These are phyloP conservation scores for Scaptodrosophila lebanonensis DNA, from an alignment of 1,140 invertebrate species.

Conservation along the genomic window DNA sequence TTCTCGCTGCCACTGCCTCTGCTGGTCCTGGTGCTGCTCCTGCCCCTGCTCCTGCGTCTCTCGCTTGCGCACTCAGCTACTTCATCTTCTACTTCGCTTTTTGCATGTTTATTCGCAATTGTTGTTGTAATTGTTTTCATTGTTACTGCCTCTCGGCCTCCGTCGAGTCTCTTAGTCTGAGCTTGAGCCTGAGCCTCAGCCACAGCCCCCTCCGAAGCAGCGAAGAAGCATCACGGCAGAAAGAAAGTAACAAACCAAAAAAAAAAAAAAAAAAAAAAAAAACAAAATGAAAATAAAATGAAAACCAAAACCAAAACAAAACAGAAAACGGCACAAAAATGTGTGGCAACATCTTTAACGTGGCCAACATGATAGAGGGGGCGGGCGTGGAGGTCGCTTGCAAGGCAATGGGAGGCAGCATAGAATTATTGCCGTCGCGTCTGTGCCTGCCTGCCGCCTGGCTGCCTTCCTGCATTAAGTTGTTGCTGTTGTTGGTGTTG, in stretches of 20 bases:
- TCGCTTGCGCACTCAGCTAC: conserved; percentile 35
- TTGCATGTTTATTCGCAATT: conserved; percentile 75
- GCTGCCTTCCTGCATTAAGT: conserved; percentile 10
- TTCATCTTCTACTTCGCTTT: conserved; percentile 74
- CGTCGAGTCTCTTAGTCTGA: too few relatives aligned
- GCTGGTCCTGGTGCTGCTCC: conserved; percentile 11
- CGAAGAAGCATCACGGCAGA: conserved; percentile 14
- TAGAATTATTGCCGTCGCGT: conserved; percentile 62
- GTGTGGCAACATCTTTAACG: conserved; percentile 73
- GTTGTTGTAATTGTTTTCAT: conserved; percentile 75
- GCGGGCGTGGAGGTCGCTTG: too few relatives aligned
- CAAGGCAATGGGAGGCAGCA: conserved; percentile 60
- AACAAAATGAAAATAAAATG: conserved; percentile 26
- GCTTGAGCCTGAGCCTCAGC: neutral
- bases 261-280: conserved; percentile 31
- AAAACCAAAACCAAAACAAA: conserved; percentile 6
- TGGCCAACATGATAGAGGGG: conserved; percentile 35
- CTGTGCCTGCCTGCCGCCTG: neutral
- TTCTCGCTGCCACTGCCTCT: conserved; percentile 32
- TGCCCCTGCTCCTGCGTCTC: neutral
- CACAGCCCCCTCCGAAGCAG: neutral
- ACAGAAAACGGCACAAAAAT: conserved; percentile 56
- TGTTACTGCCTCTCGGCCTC: conserved; percentile 39
- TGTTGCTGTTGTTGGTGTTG: conserved; percentile 41
- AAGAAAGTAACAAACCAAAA: conserved; percentile 6